Percentiles rank a stretch among this genome's conserved stretches.
phyloP scores from a whole-genome alignment of 2,113 vertebrate genomes.

The Thermophis baileyi region DNA sequence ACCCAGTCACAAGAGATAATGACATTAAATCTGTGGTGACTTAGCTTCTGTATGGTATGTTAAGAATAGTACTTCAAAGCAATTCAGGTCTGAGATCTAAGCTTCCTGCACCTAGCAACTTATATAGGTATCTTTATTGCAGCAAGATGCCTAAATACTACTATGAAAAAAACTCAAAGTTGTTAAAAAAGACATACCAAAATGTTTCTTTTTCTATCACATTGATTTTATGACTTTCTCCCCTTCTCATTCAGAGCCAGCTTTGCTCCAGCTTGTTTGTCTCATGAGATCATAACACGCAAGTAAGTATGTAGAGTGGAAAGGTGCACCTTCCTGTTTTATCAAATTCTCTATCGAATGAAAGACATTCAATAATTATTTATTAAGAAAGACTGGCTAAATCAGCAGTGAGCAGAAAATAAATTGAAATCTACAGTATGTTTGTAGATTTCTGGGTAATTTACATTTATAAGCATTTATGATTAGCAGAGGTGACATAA shows the following conservation, averaged over 20 bases:
- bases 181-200: not conserved
- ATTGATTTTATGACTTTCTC: constrained; percentile 22
- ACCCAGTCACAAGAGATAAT: not conserved
- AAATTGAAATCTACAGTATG: not conserved
- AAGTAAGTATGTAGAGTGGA: constrained; percentile 77
- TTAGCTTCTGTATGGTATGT: not conserved
- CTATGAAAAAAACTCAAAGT: not conserved
- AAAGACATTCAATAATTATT: not conserved
- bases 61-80: not conserved
- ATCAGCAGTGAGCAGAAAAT: not conserved
- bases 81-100: not conserved
- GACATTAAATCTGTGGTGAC: not conserved
- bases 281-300: constrained; percentile 93
- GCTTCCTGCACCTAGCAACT: not conserved
- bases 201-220: constrained; percentile 19
- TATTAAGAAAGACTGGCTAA: not conserved
- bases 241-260: constrained; percentile 77
- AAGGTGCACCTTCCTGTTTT: not conserved
- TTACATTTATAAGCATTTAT: not conserved
- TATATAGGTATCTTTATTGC: not conserved
- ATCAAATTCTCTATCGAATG: not conserved
- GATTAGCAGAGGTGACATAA: not conserved
- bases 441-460: not conserved
- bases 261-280: constrained; percentile 95
- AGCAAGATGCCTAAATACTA: not conserved